phyloP scores from a whole-genome alignment of 2,888 invertebrate genomes.

The Unio pictorum region DNA sequence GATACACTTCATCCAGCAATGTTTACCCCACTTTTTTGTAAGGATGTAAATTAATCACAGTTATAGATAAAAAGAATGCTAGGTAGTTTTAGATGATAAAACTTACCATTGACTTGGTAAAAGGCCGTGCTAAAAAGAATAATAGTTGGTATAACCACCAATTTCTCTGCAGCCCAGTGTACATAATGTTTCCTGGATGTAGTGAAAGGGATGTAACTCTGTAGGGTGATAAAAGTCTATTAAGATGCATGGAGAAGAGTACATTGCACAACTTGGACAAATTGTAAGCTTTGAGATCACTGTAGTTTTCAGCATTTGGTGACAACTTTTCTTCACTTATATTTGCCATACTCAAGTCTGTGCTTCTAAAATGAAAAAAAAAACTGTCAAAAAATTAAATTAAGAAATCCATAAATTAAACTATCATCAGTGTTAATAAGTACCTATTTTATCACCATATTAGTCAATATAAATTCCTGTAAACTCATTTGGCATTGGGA shows the following conservation, averaged over 20 bases:
- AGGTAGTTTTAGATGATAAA: neutral
- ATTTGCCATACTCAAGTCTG: conserved; percentile 64
- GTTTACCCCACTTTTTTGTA: too few relatives aligned
- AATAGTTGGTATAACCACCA: conserved; percentile 89
- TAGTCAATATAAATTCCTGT: too few relatives aligned
- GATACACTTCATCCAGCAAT: too few relatives aligned
- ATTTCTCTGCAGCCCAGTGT: conserved; percentile 81
- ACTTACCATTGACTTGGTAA: conserved; percentile 92
- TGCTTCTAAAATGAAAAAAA: conserved; percentile 48
- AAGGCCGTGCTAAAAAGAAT: conserved; percentile 88
- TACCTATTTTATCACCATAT: too few relatives aligned
- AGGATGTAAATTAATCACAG: too few relatives aligned
- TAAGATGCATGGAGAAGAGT: conserved; percentile 85
- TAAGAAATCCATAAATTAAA: too few relatives aligned
- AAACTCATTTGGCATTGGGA: too few relatives aligned
- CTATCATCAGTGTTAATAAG: too few relatives aligned
- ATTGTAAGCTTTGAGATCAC: conserved; percentile 90
- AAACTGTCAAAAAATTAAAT: neutral
- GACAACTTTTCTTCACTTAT: conserved; percentile 76
- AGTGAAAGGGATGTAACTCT: conserved; percentile 59
- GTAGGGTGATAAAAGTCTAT: conserved; percentile 63
- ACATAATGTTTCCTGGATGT: conserved; percentile 83
- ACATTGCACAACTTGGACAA: conserved; percentile 89
- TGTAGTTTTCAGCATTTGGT: conserved; percentile 81
- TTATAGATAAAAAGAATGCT: neutral